Evolutionary conservation across 2,888 invertebrate species (phyloP).

Genomic region (Physocephala rufipes): DNA sequence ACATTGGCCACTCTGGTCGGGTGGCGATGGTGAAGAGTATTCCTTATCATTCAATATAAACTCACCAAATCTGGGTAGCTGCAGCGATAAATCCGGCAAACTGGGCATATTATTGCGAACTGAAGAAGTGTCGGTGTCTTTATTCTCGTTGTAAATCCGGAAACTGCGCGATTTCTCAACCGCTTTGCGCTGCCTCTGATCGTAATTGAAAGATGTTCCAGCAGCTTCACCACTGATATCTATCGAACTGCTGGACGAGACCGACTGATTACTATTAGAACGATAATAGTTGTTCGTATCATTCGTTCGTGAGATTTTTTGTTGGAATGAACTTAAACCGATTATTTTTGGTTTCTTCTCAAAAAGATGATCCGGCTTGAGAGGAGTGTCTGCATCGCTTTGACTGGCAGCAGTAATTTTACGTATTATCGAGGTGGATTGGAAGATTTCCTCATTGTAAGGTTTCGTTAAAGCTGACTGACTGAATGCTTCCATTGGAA

Average conservation of each 20-base stretch:
- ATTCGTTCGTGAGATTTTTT: conserved; percentile 67
- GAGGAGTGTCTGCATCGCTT: conserved; percentile 31
- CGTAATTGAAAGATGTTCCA: conserved; percentile 47
- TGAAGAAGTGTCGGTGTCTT: conserved; percentile 39
- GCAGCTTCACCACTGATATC: conserved; percentile 54
- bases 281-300: conserved; percentile 56
- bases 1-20: conserved; percentile 48
- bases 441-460: conserved; percentile 57
- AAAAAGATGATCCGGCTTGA: conserved; percentile 50
- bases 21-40: conserved; percentile 39
- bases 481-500: neutral
- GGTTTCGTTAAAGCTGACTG: conserved; percentile 46
- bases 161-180: conserved; percentile 80
- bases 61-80: conserved; percentile 53
- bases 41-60: conserved; percentile 39
- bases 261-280: conserved; percentile 44
- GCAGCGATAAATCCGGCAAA: conserved; percentile 60
- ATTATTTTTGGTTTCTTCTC: conserved; percentile 67
- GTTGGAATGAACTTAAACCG: conserved; percentile 69
- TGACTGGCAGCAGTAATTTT: conserved; percentile 51
- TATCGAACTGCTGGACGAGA: conserved; percentile 44
- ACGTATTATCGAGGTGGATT: conserved; percentile 59
- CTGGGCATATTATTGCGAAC: conserved; percentile 61
- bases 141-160: conserved; percentile 68
- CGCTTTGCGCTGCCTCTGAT: conserved; percentile 67